These are phyloP conservation scores for Triops longicaudatus DNA, from an alignment of 1,140 invertebrate genomes.

Conservation along the genomic window DNA sequence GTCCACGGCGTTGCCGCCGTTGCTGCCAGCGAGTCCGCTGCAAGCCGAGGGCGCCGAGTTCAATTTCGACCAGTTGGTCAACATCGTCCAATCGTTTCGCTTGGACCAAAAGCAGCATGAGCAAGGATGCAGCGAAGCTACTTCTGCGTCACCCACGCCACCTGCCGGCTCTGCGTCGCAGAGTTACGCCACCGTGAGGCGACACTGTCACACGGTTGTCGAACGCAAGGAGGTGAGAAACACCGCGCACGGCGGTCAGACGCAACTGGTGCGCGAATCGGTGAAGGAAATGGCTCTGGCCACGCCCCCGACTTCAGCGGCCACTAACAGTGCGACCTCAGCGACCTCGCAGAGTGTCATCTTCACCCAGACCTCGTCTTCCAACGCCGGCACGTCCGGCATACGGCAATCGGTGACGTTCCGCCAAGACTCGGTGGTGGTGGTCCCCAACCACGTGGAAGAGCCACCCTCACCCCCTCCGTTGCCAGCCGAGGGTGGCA, in stretches of 20 bases:
- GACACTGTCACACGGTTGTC: slow-evolving; percentile 20
- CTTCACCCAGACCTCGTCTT: slow-evolving; percentile 25
- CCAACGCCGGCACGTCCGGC: slow-evolving; percentile 17
- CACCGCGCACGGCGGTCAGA: slow-evolving; percentile 22
- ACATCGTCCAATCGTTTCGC: slow-evolving; percentile 34
- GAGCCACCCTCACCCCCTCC: neutral
- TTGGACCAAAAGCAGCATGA: slow-evolving; percentile 32
- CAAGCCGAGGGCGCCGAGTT: slow-evolving; percentile 32
- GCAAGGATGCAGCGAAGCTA: neutral
- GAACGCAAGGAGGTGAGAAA: slow-evolving; percentile 18
- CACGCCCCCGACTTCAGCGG: neutral
- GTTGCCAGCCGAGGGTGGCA: neutral
- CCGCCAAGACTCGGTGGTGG: slow-evolving; percentile 27
- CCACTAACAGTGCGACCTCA: neutral
- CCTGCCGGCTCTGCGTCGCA: slow-evolving; percentile 15
- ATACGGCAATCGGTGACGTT: slow-evolving; percentile 30
- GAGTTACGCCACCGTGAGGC: slow-evolving; percentile 16
- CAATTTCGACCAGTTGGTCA: slow-evolving; percentile 35
- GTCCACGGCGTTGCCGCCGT: neutral
- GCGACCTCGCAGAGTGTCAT: slow-evolving; percentile 24
- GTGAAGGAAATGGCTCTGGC: slow-evolving; percentile 24
- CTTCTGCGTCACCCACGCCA: slow-evolving; percentile 5
- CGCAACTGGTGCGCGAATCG: slow-evolving; percentile 26
- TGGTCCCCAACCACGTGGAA: slow-evolving; percentile 20
- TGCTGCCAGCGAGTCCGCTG: neutral